Percentiles rank a stretch among this genome's conserved stretches.
phyloP scores from a whole-genome alignment of 2,888 invertebrate species.

The Slavum lentiscoides region DNA sequence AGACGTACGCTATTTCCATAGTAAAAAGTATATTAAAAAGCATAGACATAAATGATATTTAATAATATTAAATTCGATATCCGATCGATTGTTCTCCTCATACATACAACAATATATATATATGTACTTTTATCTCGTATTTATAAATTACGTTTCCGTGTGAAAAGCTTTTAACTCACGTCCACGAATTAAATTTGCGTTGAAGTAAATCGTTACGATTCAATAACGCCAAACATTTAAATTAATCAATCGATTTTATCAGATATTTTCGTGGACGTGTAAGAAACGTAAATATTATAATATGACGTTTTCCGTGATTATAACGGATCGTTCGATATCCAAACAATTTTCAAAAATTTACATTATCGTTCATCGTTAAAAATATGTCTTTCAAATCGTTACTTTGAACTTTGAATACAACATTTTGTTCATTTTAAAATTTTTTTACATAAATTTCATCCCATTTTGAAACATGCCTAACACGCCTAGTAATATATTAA shows the following conservation, averaged over 20 bases:
- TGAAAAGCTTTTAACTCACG: conserved; percentile 21
- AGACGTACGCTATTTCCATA: too few relatives aligned
- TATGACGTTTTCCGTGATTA: background rate
- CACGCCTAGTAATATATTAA: background rate
- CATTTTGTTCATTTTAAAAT: background rate
- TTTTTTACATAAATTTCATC: too few relatives aligned
- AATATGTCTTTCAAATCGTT: background rate
- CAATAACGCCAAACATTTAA: background rate
- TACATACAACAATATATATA: too few relatives aligned
- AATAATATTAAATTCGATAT: too few relatives aligned
- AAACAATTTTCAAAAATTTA: too few relatives aligned
- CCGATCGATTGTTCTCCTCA: too few relatives aligned
- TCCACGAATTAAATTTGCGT: background rate
- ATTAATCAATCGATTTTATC: background rate
- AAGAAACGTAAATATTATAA: background rate
- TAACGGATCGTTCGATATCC: too few relatives aligned
- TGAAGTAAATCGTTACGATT: conserved; percentile 4
- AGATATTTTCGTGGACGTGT: background rate
- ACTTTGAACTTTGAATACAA: background rate
- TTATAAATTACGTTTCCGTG: background rate
- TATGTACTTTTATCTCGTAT: too few relatives aligned
- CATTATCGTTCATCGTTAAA: too few relatives aligned
- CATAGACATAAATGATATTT: too few relatives aligned
- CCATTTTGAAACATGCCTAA: too few relatives aligned
- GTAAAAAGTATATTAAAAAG: too few relatives aligned